Base-by-base conservation (phyloP, 2,888 invertebrate genomes). In the Eulithis prunata region DNA sequence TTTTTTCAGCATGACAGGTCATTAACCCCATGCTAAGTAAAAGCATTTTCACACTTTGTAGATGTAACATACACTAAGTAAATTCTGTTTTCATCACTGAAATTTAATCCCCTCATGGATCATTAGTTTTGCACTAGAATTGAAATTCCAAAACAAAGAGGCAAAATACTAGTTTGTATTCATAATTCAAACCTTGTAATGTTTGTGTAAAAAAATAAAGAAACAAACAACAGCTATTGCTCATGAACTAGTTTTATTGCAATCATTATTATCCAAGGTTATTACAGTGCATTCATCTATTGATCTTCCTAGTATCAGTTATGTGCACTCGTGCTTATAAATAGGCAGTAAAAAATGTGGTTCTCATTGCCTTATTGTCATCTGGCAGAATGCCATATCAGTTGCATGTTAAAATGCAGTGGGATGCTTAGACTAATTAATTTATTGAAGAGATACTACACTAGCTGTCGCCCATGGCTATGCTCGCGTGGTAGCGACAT, bases 231-330 rank as follows among this genome's bases (percentile, higher is more conserved):
- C 32, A 14, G 38, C 5, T 12, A 43, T 49, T 52, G 49, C 14
- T 45, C 66, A 60, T 62, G 62, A 54, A 64, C 67, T 57, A 62
- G 55, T 66, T 66, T 45, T 56, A 51, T 10, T 54, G 51, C 71
- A 54, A 57, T 59, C 43, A 56, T n/a, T 41, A 11, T 14, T 46
- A 56, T 59, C 72, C 74, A 76, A 75, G 77, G 76, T 58, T 71
- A 72, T 71, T 66, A 73, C 66, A 69, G 74, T 75, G 62, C 72
- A 77, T 68, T 73, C 67, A 70, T 72, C 63, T 71, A 76, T 67
- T 73, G 64, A 68, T 71, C 63, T 69, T 74, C 64, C 66, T 66
- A 63, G 57, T 65, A 68, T 64, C 56, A 56, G 51, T 62, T 59
- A 58, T 57, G 32, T 28, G 41, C 21, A 32, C 11, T 58, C 32